Evolutionary conservation across 2,888 invertebrate species (phyloP).

Genomic region (Scrobipalpa atriplicella): DNA sequence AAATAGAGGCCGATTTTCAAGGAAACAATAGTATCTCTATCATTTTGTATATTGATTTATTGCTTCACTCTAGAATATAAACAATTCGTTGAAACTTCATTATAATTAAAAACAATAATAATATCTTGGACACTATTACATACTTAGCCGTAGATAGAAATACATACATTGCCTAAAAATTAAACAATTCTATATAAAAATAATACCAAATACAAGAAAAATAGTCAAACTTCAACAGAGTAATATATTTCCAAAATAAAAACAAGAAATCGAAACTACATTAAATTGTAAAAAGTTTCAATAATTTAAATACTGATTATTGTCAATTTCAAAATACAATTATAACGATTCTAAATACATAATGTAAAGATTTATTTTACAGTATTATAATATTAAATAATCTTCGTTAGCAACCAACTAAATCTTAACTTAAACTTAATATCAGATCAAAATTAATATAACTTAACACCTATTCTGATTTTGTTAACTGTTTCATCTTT

Average conservation of each 20-base stretch:
- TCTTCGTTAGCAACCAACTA: conserved; percentile 44
- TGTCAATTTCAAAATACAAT: conserved; percentile 76
- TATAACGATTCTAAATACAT: conserved; percentile 46
- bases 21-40: conserved; percentile 48
- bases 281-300: conserved; percentile 48
- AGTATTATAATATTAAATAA: conserved; percentile 39
- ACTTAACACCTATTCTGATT: conserved; percentile 41
- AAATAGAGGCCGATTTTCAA: conserved; percentile 34
- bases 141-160: conserved; percentile 57
- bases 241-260: conserved; percentile 66
- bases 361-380: conserved; percentile 44
- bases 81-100: conserved; percentile 76
- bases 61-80: conserved; percentile 75
- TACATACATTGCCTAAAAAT: conserved; percentile 56
- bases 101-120: conserved; percentile 43
- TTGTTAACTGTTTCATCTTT: conserved; percentile 47
- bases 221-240: conserved; percentile 73
- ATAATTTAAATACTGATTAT: conserved; percentile 81
- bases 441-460: conserved; percentile 46
- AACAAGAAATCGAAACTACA: conserved; percentile 63
- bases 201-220: conserved; percentile 71
- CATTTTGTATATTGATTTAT: conserved; percentile 67
- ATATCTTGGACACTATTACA: conserved; percentile 50
- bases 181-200: conserved; percentile 62
- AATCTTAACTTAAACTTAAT: conserved; percentile 44